Evolutionary conservation across 1,140 invertebrate genomes (phyloP).

Genomic region (Apis laboriosa): DNA sequence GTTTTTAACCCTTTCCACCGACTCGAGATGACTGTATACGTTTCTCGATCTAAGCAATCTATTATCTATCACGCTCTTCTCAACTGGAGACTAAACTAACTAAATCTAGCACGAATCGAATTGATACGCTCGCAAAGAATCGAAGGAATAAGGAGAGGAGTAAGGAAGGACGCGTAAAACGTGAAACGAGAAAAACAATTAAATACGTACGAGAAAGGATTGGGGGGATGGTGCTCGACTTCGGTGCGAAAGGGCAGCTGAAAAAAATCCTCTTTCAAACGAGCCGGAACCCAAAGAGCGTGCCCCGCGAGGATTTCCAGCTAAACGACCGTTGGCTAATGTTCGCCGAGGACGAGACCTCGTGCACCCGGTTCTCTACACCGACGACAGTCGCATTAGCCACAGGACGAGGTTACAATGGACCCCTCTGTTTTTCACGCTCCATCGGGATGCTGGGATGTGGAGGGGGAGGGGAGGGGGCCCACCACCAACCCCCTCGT

Average conservation of each 20-base stretch:
- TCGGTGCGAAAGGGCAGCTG: slow-evolving; percentile 64
- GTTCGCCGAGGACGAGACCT: slow-evolving; percentile 48
- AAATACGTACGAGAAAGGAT: neutral
- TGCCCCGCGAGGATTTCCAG: slow-evolving; percentile 60
- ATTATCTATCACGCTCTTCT: too few relatives aligned
- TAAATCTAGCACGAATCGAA: too few relatives aligned
- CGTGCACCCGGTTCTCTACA: slow-evolving; percentile 54
- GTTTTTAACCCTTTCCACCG: too few relatives aligned
- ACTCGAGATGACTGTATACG: too few relatives aligned
- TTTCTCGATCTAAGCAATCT: too few relatives aligned
- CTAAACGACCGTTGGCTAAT: slow-evolving; percentile 70
- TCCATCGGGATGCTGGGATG: slow-evolving; percentile 49
- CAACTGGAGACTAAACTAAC: too few relatives aligned
- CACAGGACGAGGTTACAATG: slow-evolving; percentile 70
- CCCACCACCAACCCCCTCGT: slow-evolving; percentile 37
- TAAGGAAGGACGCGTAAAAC: too few relatives aligned
- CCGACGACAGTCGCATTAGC: slow-evolving; percentile 70
- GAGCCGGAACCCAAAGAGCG: slow-evolving; percentile 51
- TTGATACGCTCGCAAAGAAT: too few relatives aligned
- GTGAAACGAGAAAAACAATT: neutral
- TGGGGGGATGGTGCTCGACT: slow-evolving; percentile 44
- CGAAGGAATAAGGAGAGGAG: too few relatives aligned
- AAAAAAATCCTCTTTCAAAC: slow-evolving; percentile 63
- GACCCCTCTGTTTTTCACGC: slow-evolving; percentile 71
- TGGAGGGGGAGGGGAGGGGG: slow-evolving; percentile 29